These are phyloP conservation scores for Eupeodes latifasciatus DNA, from an alignment of 2,888 invertebrate genomes.

Conservation along the genomic window DNA sequence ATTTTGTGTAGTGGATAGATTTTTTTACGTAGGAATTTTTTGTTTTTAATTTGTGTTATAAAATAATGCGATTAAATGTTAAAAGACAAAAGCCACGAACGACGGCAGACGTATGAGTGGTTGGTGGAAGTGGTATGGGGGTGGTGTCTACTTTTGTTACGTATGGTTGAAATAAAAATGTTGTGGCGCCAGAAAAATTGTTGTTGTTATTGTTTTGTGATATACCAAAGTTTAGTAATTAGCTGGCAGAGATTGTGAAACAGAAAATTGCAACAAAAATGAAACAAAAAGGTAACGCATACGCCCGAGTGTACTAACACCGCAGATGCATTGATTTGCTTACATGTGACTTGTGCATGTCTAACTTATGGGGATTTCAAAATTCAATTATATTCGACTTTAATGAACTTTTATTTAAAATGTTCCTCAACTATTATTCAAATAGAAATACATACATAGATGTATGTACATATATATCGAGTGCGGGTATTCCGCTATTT, in stretches of 20 bases:
- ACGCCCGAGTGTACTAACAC: too few relatives aligned
- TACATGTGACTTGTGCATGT: too few relatives aligned
- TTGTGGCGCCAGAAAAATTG: conserved; percentile 59
- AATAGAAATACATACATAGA: too few relatives aligned
- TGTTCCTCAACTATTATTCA: too few relatives aligned
- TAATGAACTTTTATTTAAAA: too few relatives aligned
- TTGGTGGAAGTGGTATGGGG: neutral
- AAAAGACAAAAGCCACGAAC: neutral
- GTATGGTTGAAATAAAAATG: conserved; percentile 40
- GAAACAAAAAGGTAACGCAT: neutral
- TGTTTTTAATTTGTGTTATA: conserved; percentile 45
- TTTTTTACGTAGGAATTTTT: conserved; percentile 17
- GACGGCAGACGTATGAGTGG: too few relatives aligned
- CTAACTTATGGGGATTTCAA: neutral
- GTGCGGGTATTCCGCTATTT: neutral
- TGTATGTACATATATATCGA: neutral
- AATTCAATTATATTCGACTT: too few relatives aligned
- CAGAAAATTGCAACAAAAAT: neutral
- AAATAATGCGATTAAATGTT: conserved; percentile 63
- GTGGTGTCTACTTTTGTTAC: conserved; percentile 7
- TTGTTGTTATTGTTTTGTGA: conserved; percentile 15
- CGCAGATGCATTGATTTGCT: too few relatives aligned
- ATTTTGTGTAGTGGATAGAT: conserved; percentile 21
- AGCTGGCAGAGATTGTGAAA: conserved; percentile 23
- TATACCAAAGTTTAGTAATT: conserved; percentile 59